Evolutionary conservation across 2,888 invertebrate genomes (phyloP), one percentile per base, ranked within the genome.

Genomic region (Polymixis flavicincta): DNA sequence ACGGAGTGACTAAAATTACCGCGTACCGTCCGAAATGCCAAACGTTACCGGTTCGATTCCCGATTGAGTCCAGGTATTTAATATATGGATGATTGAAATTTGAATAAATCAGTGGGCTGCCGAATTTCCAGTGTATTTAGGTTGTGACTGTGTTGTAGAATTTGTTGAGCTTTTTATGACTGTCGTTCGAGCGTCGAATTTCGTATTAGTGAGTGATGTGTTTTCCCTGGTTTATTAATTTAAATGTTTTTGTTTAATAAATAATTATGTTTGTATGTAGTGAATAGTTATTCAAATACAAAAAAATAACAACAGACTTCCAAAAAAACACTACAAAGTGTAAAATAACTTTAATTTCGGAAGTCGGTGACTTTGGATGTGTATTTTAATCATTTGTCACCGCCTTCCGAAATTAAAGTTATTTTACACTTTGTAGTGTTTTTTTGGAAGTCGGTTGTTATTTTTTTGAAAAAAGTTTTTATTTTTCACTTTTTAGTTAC

Each of bases 1-100:
- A 92, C 92, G 89, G 89, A 88, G 86, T 80, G 74, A 76, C 78
- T 84, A 84, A 87, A 90, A 86, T 87, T 84, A 82, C 80, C 73
- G 68, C 68, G 37, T 71, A 61, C 77, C 67, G 67, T 73, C 74
- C 77, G 77, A 76, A 65, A 67, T 55, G 64, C 65, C 64, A 57
- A 70, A 48, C 22, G 67, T 66, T 76, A 25, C 66, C 57, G 45
- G 65, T 72, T 75, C 57, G 64, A 64, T 76, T 76, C 75, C 68
- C 55, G 52, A 70, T 52, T 45, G 32, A 71, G 67, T 65, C 59
- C 59, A 66, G 65, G 74, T 76, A 78, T 75, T 75, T 76, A 89
- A 88, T 86, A 82, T 72, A 74, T n/a, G 25, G 55, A 76, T 83
- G 80, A 88, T 89, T 89, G 79, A 87, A 89, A 87, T 89, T 87